These are phyloP conservation scores for Cheilosia grossa DNA, from an alignment of 2,888 invertebrate species.

Conservation along the genomic window DNA sequence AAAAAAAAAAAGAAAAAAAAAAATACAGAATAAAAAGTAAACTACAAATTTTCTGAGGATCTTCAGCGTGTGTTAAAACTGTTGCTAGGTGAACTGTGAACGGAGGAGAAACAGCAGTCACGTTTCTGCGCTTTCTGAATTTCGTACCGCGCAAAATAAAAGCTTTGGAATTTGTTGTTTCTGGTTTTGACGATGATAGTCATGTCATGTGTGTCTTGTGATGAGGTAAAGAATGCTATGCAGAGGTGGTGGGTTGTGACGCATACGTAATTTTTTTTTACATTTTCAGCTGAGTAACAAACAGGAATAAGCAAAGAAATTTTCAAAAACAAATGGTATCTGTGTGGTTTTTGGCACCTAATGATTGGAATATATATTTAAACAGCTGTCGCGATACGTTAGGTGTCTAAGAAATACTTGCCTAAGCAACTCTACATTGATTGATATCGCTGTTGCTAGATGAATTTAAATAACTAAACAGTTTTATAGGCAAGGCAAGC, in stretches of 20 bases:
- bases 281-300: neutral
- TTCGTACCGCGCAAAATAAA: neutral
- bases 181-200: neutral
- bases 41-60: neutral
- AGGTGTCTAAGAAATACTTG: neutral
- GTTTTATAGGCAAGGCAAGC: too few species aligned
- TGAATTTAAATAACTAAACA: too few species aligned
- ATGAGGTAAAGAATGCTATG: neutral
- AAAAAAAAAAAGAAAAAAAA: neutral
- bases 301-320: neutral
- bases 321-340: neutral
- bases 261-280: neutral
- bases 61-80: neutral
- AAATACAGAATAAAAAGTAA: neutral
- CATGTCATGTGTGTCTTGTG: conserved; percentile 2
- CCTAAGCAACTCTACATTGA: too few species aligned
- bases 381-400: too few species aligned
- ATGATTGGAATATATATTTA: neutral
- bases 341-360: neutral
- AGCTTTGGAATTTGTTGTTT: neutral
- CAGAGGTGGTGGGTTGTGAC: conserved; percentile 13
- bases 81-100: conserved; percentile 31
- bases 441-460: too few species aligned
- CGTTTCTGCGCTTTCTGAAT: conserved; percentile 7
- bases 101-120: neutral